Evolutionary conservation across 2,113 vertebrate genomes (phyloP), one percentile per base, ranked within the genome.

Genomic region (Corythaeola cristata): DNA sequence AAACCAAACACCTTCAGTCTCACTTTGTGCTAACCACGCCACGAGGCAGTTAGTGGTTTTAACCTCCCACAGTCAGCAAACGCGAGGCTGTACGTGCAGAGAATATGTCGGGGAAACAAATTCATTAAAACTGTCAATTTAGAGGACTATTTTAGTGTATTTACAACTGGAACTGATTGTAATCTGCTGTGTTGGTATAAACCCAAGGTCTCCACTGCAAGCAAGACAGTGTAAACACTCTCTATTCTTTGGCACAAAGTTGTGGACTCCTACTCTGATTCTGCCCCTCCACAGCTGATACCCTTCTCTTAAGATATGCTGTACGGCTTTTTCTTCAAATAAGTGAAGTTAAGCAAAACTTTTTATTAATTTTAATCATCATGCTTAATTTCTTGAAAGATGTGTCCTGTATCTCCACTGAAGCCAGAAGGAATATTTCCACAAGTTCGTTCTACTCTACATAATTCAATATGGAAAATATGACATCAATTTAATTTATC

Each of bases 121-220:
- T 27, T 35, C 58, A 75, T 69, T 28, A 71, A 37, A 96, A 59
- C 60, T 72, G 81, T 6, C 56, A 32, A 21, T 56, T 67, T 45
- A 86, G 16, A 84, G 44, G 18, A 53, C 79, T 64, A n/a, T 77
- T 87, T 90, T 35, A 81, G 85, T 21, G 56, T 75, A 59, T 56
- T 49, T 86, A 80, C 72, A 89, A 64, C 24, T 86, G 47, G 72
- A 93, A 88, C 58, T 60, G 75, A 74, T 27, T 69, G 75, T 71
- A 64, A 88, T 84, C 83, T 94, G 79, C 60, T 75, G 47, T 44
- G 39, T n/a, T 90, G 75, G 56, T 95, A 88, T 45, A 92, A 96
- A 84, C 86, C 60, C 83, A 93, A 92, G 88, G 73, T 90, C 93
- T 89, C 69, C 76, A 41, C 72, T 78, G 83, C 60, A 89, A 78